Evolutionary conservation across 2,888 invertebrate genomes (phyloP).

Genomic region (Pammene aurita): DNA sequence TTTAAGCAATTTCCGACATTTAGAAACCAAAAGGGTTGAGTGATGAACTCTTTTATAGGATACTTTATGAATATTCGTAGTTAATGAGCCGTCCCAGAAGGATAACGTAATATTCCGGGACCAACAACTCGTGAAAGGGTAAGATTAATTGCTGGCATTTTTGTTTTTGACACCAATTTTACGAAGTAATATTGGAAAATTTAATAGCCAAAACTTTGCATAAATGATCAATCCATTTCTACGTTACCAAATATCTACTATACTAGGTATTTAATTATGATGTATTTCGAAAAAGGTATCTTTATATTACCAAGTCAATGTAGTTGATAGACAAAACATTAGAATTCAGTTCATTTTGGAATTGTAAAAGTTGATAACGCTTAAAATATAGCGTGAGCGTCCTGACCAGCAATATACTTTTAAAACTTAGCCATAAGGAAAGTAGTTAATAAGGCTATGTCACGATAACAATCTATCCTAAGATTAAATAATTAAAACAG

Average conservation of each 20-base stretch:
- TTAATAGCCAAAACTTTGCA: neutral
- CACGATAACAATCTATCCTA: slow-evolving; percentile 51
- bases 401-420: slow-evolving; percentile 47
- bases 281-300: no score
- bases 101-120: slow-evolving; percentile 44
- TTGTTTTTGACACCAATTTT: slow-evolving; percentile 50
- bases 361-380: slow-evolving; percentile 29
- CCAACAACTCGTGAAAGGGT: slow-evolving; percentile 81
- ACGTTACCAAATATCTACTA: no score
- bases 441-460: slow-evolving; percentile 59
- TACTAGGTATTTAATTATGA: no score
- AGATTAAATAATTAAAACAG: slow-evolving; percentile 42
- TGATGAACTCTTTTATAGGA: slow-evolving; percentile 45
- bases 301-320: no score
- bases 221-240: neutral
- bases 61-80: slow-evolving; percentile 59
- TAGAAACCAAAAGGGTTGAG: slow-evolving; percentile 42
- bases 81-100: slow-evolving; percentile 65
- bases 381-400: slow-evolving; percentile 24
- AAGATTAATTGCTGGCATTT: slow-evolving; percentile 78
- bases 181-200: neutral
- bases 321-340: no score
- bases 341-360: neutral
- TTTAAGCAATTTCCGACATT: slow-evolving; percentile 34
- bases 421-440: slow-evolving; percentile 55